Evolutionary conservation across 2,113 vertebrate species (phyloP).

Genomic region (Phylloscopus trochilus): DNA sequence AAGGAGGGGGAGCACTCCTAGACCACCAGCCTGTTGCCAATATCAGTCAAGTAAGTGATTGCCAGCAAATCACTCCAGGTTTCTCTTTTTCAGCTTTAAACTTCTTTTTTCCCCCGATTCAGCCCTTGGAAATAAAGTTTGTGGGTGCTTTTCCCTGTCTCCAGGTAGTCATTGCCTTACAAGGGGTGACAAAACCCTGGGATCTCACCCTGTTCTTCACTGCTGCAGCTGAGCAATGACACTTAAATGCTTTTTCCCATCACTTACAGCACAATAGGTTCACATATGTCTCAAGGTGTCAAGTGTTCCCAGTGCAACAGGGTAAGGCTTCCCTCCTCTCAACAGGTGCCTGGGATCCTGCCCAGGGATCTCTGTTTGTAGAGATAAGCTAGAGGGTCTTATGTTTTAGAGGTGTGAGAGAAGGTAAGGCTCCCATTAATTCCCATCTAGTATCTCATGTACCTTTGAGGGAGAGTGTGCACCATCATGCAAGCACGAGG

Average conservation of each 20-base stretch:
- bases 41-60: neutral
- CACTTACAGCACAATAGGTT: neutral
- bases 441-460: neutral
- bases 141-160: neutral
- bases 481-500: fast-evolving
- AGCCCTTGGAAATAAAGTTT: neutral
- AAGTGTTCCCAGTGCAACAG: neutral
- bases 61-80: conserved; percentile 4
- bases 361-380: neutral
- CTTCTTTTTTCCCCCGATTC: fast-evolving
- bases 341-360: neutral
- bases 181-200: neutral
- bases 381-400: neutral
- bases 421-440: neutral
- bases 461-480: neutral
- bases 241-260: neutral
- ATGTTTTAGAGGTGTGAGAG: neutral
- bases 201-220: neutral
- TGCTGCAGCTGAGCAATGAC: neutral
- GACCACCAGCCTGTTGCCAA: neutral
- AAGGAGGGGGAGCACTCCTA: conserved; percentile 10
- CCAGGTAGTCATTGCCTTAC: neutral
- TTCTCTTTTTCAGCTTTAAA: neutral
- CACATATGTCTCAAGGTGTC: neutral
- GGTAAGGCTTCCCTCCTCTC: neutral